Conservation (phyloP, 2,888 invertebrate genomes). For the Drosophila ezoana region DNA sequence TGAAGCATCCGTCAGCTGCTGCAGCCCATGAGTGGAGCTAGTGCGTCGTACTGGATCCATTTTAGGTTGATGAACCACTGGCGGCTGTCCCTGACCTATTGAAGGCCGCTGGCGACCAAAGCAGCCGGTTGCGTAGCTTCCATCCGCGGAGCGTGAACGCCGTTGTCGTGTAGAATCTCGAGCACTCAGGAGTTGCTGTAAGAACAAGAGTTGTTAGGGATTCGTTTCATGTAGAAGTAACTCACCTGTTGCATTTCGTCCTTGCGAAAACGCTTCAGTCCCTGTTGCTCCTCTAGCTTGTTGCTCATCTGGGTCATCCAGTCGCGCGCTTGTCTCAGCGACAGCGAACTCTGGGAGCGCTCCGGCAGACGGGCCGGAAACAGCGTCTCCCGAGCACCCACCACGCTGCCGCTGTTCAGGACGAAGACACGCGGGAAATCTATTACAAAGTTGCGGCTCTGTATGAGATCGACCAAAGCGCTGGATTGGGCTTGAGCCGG, state of each 20-base stretch:
- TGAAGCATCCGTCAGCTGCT: slow-evolving; percentile 71
- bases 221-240: too few species aligned
- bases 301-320: slow-evolving; percentile 78
- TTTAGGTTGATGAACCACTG: slow-evolving; percentile 30
- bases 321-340: slow-evolving; percentile 75
- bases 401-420: slow-evolving; percentile 70
- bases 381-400: slow-evolving; percentile 71
- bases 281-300: slow-evolving; percentile 82
- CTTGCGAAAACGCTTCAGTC: slow-evolving; percentile 67
- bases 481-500: slow-evolving; percentile 35
- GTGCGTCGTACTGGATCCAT: slow-evolving; percentile 42
- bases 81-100: slow-evolving; percentile 14
- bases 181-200: slow-evolving; percentile 76
- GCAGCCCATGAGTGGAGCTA: slow-evolving; percentile 61
- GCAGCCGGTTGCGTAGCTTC: slow-evolving; percentile 79
- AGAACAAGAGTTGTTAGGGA: background rate
- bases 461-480: slow-evolving; percentile 73
- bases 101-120: slow-evolving; percentile 61
- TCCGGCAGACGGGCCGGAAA: slow-evolving; percentile 77
- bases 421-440: slow-evolving; percentile 82
- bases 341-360: slow-evolving; percentile 83
- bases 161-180: slow-evolving; percentile 78
- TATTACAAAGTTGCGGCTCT: slow-evolving; percentile 82
- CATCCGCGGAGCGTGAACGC: slow-evolving; percentile 81
- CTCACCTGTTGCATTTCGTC: slow-evolving; percentile 80